These are phyloP conservation scores for Apocrypta bakeri DNA, from an alignment of 1,140 invertebrate species.

Conservation along the genomic window DNA sequence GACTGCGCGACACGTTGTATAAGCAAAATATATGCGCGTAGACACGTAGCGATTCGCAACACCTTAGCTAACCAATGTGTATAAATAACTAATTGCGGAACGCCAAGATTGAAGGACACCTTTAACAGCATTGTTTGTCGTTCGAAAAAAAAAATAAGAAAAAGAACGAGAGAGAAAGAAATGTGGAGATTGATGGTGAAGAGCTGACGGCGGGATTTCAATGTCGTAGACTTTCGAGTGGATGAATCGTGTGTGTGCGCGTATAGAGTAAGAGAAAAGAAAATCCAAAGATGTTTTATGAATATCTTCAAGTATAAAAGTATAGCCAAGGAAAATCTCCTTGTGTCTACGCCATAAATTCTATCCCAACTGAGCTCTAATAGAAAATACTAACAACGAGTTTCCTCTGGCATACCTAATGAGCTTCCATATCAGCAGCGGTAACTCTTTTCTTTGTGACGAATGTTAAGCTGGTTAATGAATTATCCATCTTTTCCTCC, in stretches of 20 bases:
- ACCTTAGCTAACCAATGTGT: too few relatives aligned
- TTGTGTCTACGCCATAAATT: neutral
- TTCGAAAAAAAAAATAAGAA: too few relatives aligned
- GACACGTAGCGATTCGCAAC: too few relatives aligned
- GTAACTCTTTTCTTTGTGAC: neutral
- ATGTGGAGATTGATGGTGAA: neutral
- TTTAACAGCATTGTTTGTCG: neutral
- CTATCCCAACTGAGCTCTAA: neutral
- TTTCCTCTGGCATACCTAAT: neutral
- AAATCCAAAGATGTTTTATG: neutral
- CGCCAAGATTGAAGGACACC: neutral
- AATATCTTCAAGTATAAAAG: neutral
- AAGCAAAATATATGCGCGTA: too few relatives aligned
- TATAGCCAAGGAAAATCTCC: neutral
- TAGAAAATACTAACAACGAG: neutral
- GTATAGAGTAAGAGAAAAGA: too few relatives aligned
- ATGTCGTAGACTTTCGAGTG: neutral
- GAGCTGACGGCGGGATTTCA: neutral
- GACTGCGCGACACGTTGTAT: too few relatives aligned
- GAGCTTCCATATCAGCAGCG: neutral
- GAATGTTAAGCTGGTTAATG: neutral
- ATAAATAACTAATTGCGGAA: neutral
- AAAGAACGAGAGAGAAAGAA: too few relatives aligned
- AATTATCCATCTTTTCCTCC: neutral
- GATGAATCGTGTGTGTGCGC: neutral